phyloP scores from a whole-genome alignment of 2,797 vertebrate species.

The Poecilia wingei region DNA sequence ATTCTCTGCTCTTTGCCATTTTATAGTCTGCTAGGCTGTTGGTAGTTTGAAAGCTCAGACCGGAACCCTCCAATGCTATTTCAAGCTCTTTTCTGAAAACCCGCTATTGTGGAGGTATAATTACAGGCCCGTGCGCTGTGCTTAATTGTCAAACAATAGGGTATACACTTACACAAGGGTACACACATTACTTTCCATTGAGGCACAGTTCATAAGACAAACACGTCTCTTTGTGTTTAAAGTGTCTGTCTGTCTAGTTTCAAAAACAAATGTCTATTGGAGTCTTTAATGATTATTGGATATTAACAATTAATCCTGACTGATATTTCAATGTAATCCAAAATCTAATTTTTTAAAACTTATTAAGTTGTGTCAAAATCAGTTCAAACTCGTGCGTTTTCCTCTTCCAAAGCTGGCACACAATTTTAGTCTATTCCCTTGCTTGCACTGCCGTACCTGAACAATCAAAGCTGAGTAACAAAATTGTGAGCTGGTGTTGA shows the following conservation, averaged over 20 bases:
- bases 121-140: constrained; percentile 82
- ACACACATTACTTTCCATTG: constrained; percentile 77
- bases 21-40: constrained; percentile 77
- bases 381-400: background rate
- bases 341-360: background rate
- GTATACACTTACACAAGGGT: constrained; percentile 81
- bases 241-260: constrained; percentile 3
- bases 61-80: constrained; percentile 83
- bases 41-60: constrained; percentile 76
- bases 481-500: background rate
- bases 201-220: constrained; percentile 65
- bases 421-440: background rate
- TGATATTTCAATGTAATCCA: background rate
- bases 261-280: background rate
- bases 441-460: background rate
- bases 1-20: constrained; percentile 78
- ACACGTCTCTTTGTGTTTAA: constrained; percentile 62
- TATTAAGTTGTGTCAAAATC: background rate
- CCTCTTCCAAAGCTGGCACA: background rate
- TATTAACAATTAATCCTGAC: background rate
- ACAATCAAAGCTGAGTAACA: background rate
- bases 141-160: constrained; percentile 88
- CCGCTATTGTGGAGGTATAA: constrained; percentile 83
- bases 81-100: constrained; percentile 80
- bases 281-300: background rate